Percentiles rank a stretch among this genome's conserved stretches.
Evolutionary conservation across 2,113 vertebrate genomes (phyloP).

Genomic region (Lamprologus lemairii): DNA sequence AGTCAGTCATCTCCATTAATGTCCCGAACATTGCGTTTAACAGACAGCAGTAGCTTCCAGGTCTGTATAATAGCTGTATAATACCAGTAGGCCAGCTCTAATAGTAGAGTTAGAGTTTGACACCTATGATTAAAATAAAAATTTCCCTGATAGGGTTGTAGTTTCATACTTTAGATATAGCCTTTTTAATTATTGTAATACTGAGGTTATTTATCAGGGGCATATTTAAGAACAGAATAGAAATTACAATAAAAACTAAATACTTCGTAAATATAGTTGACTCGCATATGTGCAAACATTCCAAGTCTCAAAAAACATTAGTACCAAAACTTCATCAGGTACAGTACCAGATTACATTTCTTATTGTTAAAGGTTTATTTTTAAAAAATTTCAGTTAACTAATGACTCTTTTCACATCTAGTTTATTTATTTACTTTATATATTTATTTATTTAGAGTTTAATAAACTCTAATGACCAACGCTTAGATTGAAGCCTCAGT

Average conservation of each 20-base stretch:
- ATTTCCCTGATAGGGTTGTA: too few relatives aligned
- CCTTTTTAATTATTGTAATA: background rate
- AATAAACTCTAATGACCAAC: rapidly evolving
- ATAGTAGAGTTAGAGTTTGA: too few relatives aligned
- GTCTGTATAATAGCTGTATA: background rate
- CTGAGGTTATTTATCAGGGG: background rate
- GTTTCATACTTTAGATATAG: background rate
- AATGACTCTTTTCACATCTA: background rate
- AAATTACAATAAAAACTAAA: background rate
- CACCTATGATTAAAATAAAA: too few relatives aligned
- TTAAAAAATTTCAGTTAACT: background rate
- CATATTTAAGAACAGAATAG: background rate
- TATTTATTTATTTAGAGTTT: background rate
- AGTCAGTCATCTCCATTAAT: background rate
- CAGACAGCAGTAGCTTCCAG: background rate
- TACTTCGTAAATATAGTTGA: background rate
- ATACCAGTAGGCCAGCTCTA: too few relatives aligned
- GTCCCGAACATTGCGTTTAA: background rate
- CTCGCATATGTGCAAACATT: background rate
- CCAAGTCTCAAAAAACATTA: background rate
- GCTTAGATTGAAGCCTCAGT: background rate
- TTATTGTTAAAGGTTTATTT: background rate
- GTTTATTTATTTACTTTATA: background rate
- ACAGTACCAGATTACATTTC: background rate
- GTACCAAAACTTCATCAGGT: background rate